Base-by-base conservation (phyloP, 1,140 invertebrate genomes). In the Physella acuta region DNA sequence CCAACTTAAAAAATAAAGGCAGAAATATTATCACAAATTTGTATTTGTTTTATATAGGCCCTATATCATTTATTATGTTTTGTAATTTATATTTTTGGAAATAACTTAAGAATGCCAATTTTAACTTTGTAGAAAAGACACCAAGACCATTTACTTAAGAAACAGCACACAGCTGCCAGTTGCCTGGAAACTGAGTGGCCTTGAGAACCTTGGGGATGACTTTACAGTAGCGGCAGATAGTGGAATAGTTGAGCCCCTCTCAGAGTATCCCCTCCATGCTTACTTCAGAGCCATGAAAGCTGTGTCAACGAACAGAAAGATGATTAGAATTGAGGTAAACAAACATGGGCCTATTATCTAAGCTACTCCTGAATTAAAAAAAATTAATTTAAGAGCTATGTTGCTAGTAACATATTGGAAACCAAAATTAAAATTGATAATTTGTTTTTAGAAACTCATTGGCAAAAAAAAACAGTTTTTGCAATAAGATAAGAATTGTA, bases 201-300 rank as follows among this genome's bases (percentile, higher is more conserved):
- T 85, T 31, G 85, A 86, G 55, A 81, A 77, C 36, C 73, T 86
- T 1, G 85, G 85, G 14, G 84, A 86, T 70, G 85, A 86, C 49
- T 86, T 86, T 71, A 83, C 81, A 3, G 81, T 85, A 39, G 78
- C 78, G 5, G 76, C 80, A 30, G 82, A 84, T 58, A 78, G 72
- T 61, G 85, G 85, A 14, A 71, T 85, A 11, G 80, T 86, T 30
- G 78, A 83, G 33, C 81, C 85, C 30, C 73, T 76, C 52, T 77
- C 78, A 8, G 82, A 84, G 61, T 84, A 80, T 70, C 76, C 79
- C 4, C 76, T 86, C 8, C 73, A 83, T 68, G 77, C 80, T 30
- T 82, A 83, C 71, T 86, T 86, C 76, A 73, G 83, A 53, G 84
- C 85, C 31, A 81, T 81, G 71, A 85, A 84, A 73, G 83, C 85